Percentiles rank a stretch among this genome's conserved stretches.
phyloP scores from a whole-genome alignment of 2,888 invertebrate species.

The Spicauda simplicius region DNA sequence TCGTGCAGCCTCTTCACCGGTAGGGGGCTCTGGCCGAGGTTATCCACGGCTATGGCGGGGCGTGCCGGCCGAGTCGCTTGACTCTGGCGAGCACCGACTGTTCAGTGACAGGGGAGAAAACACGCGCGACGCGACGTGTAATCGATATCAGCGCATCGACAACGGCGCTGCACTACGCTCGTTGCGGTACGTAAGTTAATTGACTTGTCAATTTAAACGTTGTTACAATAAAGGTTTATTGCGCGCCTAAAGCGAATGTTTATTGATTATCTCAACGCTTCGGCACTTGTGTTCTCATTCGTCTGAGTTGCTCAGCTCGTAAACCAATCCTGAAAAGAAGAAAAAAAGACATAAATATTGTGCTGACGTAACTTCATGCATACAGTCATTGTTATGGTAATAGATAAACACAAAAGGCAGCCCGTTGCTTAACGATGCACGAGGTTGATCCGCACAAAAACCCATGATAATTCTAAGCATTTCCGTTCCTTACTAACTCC shows the following conservation, averaged over 20 bases:
- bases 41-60: slow-evolving; percentile 84
- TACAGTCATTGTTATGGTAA: slow-evolving; percentile 21
- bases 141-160: slow-evolving; percentile 65
- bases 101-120: slow-evolving; percentile 72
- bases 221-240: slow-evolving; percentile 49
- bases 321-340: slow-evolving; percentile 75
- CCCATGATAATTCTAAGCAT: slow-evolving; percentile 51
- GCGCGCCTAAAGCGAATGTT: slow-evolving; percentile 57
- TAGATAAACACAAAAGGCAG: slow-evolving; percentile 50
- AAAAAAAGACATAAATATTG: slow-evolving; percentile 47
- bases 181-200: slow-evolving; percentile 57
- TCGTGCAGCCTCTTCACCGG: slow-evolving; percentile 86
- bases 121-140: slow-evolving; percentile 74
- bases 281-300: slow-evolving; percentile 69
- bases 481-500: slow-evolving; percentile 53
- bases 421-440: slow-evolving; percentile 47
- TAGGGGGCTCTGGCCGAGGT: slow-evolving; percentile 83
- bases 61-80: slow-evolving; percentile 83
- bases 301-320: slow-evolving; percentile 66
- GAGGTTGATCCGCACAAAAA: slow-evolving; percentile 36
- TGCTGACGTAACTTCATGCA: slow-evolving; percentile 15
- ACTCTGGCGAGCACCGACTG: slow-evolving; percentile 83
- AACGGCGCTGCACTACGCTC: slow-evolving; percentile 63
- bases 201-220: slow-evolving; percentile 52
- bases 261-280: slow-evolving; percentile 59